A percentile compares a stretch with the other conserved stretches of the same genome.
Conservation (phyloP, 2,888 invertebrate genomes). For the Bombylius major region DNA sequence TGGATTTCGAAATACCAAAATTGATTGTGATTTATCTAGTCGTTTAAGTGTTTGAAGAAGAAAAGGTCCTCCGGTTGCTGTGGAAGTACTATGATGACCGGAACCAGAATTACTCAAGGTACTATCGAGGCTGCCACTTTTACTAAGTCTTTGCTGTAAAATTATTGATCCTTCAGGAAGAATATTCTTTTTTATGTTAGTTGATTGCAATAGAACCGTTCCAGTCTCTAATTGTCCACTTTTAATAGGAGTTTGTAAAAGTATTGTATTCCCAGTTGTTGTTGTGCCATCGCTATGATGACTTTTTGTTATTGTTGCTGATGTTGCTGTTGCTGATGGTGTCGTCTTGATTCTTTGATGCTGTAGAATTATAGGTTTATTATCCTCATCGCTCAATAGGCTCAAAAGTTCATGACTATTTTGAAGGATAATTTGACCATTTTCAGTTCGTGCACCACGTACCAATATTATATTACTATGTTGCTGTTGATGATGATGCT, state of each 20-base stretch:
- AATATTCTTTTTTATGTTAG: conserved; percentile 14
- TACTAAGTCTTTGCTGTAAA: conserved; percentile 16
- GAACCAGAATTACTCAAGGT: conserved; percentile 19
- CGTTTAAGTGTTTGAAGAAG: conserved; percentile 36
- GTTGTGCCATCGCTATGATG: conserved; percentile 13
- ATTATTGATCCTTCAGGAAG: conserved; percentile 17
- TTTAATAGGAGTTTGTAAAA: conserved; percentile 35
- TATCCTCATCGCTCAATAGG: conserved; percentile 29
- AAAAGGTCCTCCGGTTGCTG: conserved; percentile 23
- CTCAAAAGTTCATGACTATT: conserved; percentile 37
- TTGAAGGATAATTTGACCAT: conserved; percentile 37
- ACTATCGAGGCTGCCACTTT: conserved; percentile 9
- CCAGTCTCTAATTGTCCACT: conserved; percentile 30
- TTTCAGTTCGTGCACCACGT: conserved; percentile 36
- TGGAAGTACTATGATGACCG: conserved; percentile 17
- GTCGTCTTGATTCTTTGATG: conserved; percentile 20
- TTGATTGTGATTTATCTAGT: conserved; percentile 36
- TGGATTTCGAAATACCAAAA: conserved; percentile 33
- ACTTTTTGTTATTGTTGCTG: conserved; percentile 5
- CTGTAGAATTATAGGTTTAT: conserved; percentile 29
- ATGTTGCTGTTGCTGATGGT: conserved; percentile 8
- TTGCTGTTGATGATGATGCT: conserved; percentile 19
- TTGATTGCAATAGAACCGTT: conserved; percentile 13
- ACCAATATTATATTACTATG: conserved; percentile 34
- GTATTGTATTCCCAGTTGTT: conserved; percentile 22